Evolutionary conservation across 2,113 vertebrate genomes (phyloP), one percentile per base, ranked within the genome.

Genomic region (Lepisosteus oculatus): DNA sequence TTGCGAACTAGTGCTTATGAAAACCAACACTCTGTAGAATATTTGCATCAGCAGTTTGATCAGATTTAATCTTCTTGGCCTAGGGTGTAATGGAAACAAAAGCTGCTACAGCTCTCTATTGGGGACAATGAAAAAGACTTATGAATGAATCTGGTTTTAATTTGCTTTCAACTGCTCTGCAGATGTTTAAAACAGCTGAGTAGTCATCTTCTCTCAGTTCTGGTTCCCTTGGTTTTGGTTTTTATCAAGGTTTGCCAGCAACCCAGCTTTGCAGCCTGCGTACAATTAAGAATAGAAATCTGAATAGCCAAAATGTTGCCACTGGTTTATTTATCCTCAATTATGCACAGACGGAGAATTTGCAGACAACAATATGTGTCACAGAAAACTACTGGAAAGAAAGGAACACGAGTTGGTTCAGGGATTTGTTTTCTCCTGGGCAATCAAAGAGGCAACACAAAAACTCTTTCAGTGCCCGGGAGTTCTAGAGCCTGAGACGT

Each of bases 91-190:
- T 3, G 41, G 7, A 56, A 54, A 67, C 42, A 6, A 55, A n/a
- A 63, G 7, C 47, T 44, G 51, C 61, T 44, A 42, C 14, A 14
- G 9, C 13, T n/a, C 72, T 6, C 45, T 43, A 56, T 7, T 44
- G 45, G 57, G 15, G n/a, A 54, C 45, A 55, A 55, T 12, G n/a
- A 69, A 59, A 59, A 5, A 59, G 57, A 13, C 57, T 3, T 5
- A 59, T 59, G 4, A 59, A 13, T 57, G 42, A 74, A 65, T 64
- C 67, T 74, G 72, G 47, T 64, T 74, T 63, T 65, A 44, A 69
- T 74, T 74, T 41, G 14, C 72, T 61, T 47, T 51, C 54, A 4
- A 61, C 41, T 17, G 56, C 42, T 42, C 42, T 42, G 68, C 68
- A 70, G 69, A 70, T 63, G 57, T 66, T 43, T 12, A 72, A 12